Conservation (phyloP, 2,113 vertebrate species). For the Chelonoidis abingdonii region DNA sequence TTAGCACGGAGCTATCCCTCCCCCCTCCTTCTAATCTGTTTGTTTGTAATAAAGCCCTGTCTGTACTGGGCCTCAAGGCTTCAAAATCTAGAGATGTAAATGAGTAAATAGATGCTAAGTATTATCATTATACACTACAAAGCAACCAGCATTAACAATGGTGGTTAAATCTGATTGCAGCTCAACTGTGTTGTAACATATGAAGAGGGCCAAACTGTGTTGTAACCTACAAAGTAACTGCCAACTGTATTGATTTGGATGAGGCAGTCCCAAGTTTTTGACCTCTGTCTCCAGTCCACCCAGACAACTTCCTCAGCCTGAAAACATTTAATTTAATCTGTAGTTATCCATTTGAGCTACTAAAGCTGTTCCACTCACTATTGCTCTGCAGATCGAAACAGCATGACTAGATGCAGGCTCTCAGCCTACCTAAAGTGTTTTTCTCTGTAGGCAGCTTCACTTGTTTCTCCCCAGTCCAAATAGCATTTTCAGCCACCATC, state of each 20-base stretch:
- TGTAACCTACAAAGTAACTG: not conserved
- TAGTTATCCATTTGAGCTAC: not conserved
- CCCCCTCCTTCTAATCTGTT: not conserved
- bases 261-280: not conserved
- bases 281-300: not conserved
- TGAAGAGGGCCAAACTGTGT: not conserved
- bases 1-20: no score
- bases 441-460: not conserved
- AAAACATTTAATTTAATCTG: not conserved
- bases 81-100: not conserved
- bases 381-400: not conserved
- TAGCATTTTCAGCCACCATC: not conserved
- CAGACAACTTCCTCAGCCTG: not conserved
- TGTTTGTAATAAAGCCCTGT: not conserved
- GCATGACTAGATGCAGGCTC: not conserved
- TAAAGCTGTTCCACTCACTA: not conserved
- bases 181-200: accelerated
- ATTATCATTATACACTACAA: not conserved
- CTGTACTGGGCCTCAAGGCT: not conserved
- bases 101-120: not conserved
- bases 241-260: not conserved
- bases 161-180: not conserved
- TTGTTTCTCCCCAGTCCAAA: not conserved
- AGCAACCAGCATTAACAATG: not conserved
- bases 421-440: not conserved